Evolutionary conservation across 2,113 vertebrate genomes (phyloP), one percentile per base, ranked within the genome.

Genomic region (Lonchura striata): DNA sequence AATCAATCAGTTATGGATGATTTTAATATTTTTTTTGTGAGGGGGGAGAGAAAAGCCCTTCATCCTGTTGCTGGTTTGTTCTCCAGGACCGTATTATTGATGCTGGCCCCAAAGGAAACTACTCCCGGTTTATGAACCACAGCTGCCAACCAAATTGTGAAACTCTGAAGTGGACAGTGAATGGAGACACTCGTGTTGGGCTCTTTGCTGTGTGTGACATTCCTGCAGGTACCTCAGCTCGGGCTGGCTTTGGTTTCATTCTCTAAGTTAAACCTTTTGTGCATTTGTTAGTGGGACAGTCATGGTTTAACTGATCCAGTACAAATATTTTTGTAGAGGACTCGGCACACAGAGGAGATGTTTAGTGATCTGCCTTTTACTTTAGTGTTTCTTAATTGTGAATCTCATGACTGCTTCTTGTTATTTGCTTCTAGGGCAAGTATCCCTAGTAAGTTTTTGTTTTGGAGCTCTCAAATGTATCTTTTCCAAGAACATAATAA

Each of bases 71-170:
- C 35, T 69, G 47, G 11, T 81, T 66, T 88, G 8, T 53, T 86
- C 90, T 78, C 16, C 91, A 99, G 99, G 99, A 99, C 94, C 99
- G 99, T 4, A 99, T 99, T 77, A 99, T 99, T 11, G 99, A 99
- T 13, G 99, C 99, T 4, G 99, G 99, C 14, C 99, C 99, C 42
- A 99, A 99, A 97, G 99, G 99, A 41, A 99, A 99, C 98, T 99
- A 99, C 80, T 99, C 99, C 8, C 98, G 99, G 64, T 99, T 99
- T 94, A 99, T 99, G 99, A 99, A 99, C 92, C 99, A 99, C 98
- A 99, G 99, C 98, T 99, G 99, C 93, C 99, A 99, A 96, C 99
- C 99, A 94, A 99, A 99, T 97, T 99, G 99, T 42, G 99, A 99
- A 96, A 99, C 99, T 9, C 99, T 99, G 49, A 99, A 99, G 94